These are phyloP conservation scores for Aspiorhynchus laticeps DNA, from an alignment of 2,113 vertebrate genomes.

Conservation along the genomic window DNA sequence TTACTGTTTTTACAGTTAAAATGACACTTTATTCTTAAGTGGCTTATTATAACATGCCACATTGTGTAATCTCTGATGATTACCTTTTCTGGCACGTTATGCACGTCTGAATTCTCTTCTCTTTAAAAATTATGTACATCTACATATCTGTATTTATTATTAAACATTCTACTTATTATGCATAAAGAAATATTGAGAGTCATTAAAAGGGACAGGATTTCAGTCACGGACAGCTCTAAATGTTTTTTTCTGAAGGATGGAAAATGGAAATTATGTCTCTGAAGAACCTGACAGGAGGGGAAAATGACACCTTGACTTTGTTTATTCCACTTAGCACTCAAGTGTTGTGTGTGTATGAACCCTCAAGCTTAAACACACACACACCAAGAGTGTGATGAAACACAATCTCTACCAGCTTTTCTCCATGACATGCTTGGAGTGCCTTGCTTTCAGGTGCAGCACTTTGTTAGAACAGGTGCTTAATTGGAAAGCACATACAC, in stretches of 20 bases:
- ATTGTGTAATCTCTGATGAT: background rate
- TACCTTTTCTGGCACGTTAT: background rate
- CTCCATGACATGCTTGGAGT: conserved; percentile 59
- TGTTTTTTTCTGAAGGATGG: background rate
- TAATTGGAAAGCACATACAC: conserved; percentile 61
- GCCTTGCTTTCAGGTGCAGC: conserved; percentile 68
- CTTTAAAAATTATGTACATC: background rate
- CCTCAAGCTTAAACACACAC: background rate
- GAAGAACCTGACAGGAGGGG: background rate
- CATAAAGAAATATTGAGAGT: background rate
- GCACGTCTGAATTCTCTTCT: background rate
- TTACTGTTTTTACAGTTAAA: background rate
- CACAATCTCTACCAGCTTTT: conserved; percentile 46
- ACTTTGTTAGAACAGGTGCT: conserved; percentile 70
- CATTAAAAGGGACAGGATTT: background rate
- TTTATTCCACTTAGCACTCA: conserved; percentile 14
- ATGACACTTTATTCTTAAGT: background rate
- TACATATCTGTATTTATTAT: background rate
- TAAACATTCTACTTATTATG: background rate
- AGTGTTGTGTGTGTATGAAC: background rate
- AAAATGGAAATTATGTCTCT: background rate
- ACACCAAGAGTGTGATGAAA: conserved; percentile 43
- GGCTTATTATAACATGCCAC: background rate
- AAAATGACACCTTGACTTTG: conserved; percentile 17
- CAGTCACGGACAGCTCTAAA: background rate